Evolutionary conservation across 2,888 invertebrate genomes (phyloP).

Genomic region (Fragum whitleyi): DNA sequence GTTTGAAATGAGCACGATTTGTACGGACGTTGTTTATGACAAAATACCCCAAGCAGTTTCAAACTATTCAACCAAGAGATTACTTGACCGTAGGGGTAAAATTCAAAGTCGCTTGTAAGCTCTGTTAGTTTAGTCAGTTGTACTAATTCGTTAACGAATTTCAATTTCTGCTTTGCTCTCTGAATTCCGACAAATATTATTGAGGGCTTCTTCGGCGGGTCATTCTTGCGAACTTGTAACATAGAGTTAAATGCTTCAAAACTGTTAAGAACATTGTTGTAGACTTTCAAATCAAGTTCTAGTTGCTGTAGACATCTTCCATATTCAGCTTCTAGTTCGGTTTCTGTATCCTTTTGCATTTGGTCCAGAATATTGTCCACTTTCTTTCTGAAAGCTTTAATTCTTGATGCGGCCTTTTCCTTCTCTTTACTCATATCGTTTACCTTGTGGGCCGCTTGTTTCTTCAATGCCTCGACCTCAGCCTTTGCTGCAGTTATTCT

Average conservation of each 20-base stretch:
- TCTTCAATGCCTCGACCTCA: conserved; percentile 31
- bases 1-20: conserved; percentile 27
- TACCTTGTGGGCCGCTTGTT: conserved; percentile 22
- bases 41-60: conserved; percentile 39
- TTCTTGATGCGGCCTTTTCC: conserved; percentile 11
- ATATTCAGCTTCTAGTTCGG: conserved; percentile 42
- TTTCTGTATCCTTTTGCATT: conserved; percentile 43
- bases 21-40: conserved; percentile 40
- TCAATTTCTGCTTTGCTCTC: conserved; percentile 44
- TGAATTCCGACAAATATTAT: conserved; percentile 44
- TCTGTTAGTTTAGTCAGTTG: conserved; percentile 26
- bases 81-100: conserved; percentile 42
- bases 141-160: conserved; percentile 32
- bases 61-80: conserved; percentile 46
- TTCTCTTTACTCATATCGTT: conserved; percentile 43
- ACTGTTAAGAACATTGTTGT: conserved; percentile 30
- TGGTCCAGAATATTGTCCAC: conserved; percentile 41
- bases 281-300: conserved; percentile 45
- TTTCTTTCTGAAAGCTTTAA: conserved; percentile 39
- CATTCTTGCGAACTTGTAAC: conserved; percentile 18
- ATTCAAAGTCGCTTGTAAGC: conserved; percentile 22
- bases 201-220: conserved; percentile 16
- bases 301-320: conserved; percentile 25
- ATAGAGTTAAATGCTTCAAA: conserved; percentile 36
- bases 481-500: conserved; percentile 30